Evolutionary conservation across 1,140 invertebrate species (phyloP).

Genomic region (Drosophila navojoa): DNA sequence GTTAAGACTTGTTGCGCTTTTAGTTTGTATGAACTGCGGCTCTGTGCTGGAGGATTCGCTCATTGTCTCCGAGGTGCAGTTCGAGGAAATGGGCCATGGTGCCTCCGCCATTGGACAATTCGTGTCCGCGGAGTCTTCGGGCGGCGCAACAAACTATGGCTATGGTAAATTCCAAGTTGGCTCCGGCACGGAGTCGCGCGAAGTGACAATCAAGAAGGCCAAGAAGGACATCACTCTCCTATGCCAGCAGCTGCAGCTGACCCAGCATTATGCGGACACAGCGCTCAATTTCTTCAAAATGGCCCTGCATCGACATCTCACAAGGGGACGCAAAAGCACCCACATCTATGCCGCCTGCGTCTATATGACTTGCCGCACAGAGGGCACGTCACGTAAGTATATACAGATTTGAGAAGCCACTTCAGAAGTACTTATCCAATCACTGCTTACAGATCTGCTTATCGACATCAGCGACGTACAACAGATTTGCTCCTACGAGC

Average conservation of each 20-base stretch:
- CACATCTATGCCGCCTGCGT: constrained; percentile 98
- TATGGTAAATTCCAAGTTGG: constrained; percentile 92
- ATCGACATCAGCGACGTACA: constrained; percentile 99
- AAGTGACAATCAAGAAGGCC: constrained; percentile 95
- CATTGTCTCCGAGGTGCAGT: constrained; percentile 98
- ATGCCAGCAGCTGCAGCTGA: constrained; percentile 92
- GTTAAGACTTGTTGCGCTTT: not conserved
- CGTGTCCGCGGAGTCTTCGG: constrained; percentile 94
- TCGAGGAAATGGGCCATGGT: constrained; percentile 96
- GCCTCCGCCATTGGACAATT: constrained; percentile 95
- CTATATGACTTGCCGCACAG: constrained; percentile 97
- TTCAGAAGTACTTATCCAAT: not conserved
- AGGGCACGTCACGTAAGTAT: constrained; percentile 95
- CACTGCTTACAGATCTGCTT: constrained; percentile 90
- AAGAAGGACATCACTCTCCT: constrained; percentile 91
- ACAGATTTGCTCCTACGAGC: constrained; percentile 97
- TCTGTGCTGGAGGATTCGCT: constrained; percentile 97
- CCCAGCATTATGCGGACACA: constrained; percentile 95
- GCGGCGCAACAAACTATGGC: constrained; percentile 89
- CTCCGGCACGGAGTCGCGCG: constrained; percentile 93
- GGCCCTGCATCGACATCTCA: constrained; percentile 94
- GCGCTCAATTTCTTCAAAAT: constrained; percentile 98
- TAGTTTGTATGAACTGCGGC: constrained; percentile 97
- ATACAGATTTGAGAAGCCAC: too few relatives aligned
- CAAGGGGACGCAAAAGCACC: constrained; percentile 94